These are phyloP conservation scores for Pterostichus niger DNA, from an alignment of 2,888 invertebrate species.

Conservation along the genomic window DNA sequence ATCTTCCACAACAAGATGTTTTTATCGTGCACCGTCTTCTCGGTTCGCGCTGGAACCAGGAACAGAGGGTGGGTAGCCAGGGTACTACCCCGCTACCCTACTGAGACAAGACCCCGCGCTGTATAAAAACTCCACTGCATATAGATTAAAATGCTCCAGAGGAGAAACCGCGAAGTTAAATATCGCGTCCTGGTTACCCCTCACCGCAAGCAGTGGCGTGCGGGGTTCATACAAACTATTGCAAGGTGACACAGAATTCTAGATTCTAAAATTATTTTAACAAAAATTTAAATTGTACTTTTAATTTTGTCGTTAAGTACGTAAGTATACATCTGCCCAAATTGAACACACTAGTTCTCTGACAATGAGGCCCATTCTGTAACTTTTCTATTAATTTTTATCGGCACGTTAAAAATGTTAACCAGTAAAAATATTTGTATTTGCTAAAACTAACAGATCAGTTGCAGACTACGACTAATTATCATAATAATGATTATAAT, in stretches of 20 bases:
- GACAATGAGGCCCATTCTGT: too few species aligned
- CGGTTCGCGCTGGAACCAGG: conserved; percentile 61
- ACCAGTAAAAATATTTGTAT: too few species aligned
- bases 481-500: too few species aligned
- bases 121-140: conserved; percentile 76
- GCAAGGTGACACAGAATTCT: too few species aligned
- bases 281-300: too few species aligned
- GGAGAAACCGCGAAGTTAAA: conserved; percentile 75
- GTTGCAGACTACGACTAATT: too few species aligned
- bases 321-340: too few species aligned
- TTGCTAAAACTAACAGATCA: too few species aligned
- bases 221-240: background rate
- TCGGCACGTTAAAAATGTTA: too few species aligned
- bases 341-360: too few species aligned
- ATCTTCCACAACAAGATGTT: conserved; percentile 78
- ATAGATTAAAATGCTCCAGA: conserved; percentile 78
- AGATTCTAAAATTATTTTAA: background rate
- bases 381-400: too few species aligned
- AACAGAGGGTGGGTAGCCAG: conserved; percentile 14
- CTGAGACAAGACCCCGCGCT: conserved; percentile 58
- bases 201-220: conserved; percentile 28
- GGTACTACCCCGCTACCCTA: conserved; percentile 33
- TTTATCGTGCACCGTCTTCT: conserved; percentile 76
- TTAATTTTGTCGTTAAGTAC: too few species aligned
- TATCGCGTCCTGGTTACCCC: conserved; percentile 74